These are phyloP conservation scores for Heteropelma amictum DNA, from an alignment of 2,888 invertebrate genomes.

Conservation along the genomic window DNA sequence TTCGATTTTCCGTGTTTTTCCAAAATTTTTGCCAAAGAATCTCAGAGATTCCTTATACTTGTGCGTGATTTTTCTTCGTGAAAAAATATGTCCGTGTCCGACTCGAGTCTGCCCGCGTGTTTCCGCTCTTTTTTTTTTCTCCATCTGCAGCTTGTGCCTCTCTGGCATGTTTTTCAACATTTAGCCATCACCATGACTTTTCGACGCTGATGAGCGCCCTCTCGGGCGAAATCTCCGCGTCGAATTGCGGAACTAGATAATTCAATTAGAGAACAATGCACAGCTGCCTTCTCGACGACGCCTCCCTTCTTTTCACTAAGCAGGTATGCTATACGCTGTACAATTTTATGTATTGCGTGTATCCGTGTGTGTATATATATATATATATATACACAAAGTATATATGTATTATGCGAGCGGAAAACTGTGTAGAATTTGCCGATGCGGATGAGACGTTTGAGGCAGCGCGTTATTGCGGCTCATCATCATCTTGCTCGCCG, in stretches of 20 bases:
- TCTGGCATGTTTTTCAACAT: slow-evolving; percentile 77
- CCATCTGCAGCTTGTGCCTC: slow-evolving; percentile 33
- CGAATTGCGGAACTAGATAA: slow-evolving; percentile 78
- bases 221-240: slow-evolving; percentile 75
- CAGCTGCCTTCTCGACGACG: slow-evolving; percentile 68
- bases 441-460: slow-evolving; percentile 28
- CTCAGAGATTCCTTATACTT: background rate
- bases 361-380: background rate
- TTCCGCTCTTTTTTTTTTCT: slow-evolving; percentile 19
- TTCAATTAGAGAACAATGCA: slow-evolving; percentile 77
- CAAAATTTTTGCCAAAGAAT: no score
- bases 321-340: slow-evolving; percentile 45
- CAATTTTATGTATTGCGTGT: no score
- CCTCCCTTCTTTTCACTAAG: slow-evolving; percentile 11
- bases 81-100: no score
- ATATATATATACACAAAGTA: no score
- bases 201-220: slow-evolving; percentile 70
- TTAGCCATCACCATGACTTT: slow-evolving; percentile 78
- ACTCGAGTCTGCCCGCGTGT: slow-evolving; percentile 18
- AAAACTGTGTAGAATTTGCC: slow-evolving; percentile 3
- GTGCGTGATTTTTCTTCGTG: background rate
- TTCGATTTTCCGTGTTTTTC: no score
- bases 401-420: no score
- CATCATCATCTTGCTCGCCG: no score
- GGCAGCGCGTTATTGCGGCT: slow-evolving; percentile 27